Evolutionary conservation across 2,888 invertebrate genomes (phyloP).

Genomic region (Volucella zonaria): DNA sequence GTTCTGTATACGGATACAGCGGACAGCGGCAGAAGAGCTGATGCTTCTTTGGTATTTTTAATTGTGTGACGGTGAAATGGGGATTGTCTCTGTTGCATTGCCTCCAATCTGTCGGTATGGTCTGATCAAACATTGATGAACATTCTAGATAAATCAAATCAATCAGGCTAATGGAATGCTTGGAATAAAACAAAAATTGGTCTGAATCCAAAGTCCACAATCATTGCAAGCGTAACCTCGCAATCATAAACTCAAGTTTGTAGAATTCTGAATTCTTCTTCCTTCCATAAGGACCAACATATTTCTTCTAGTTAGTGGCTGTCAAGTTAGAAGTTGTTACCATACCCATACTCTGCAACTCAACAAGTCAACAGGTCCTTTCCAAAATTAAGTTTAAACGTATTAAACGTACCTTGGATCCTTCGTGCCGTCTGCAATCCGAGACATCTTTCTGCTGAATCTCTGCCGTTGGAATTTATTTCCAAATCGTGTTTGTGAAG

Average conservation of each 20-base stretch:
- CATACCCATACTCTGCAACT: too few relatives aligned
- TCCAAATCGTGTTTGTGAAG: neutral
- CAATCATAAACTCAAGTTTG: too few relatives aligned
- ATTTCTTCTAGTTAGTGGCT: too few relatives aligned
- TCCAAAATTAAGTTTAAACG: too few relatives aligned
- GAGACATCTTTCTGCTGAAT: slow-evolving; percentile 10
- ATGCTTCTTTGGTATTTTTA: slow-evolving; percentile 14
- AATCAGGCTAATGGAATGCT: too few relatives aligned
- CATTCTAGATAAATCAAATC: neutral
- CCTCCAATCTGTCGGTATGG: slow-evolving; percentile 56
- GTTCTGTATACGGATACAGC: neutral
- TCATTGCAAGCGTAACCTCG: too few relatives aligned
- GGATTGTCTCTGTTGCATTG: slow-evolving; percentile 20
- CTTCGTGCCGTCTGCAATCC: slow-evolving; percentile 7
- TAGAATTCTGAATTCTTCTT: too few relatives aligned
- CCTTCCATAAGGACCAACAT: too few relatives aligned
- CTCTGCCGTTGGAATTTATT: neutral
- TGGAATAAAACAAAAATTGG: too few relatives aligned
- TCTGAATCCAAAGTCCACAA: too few relatives aligned
- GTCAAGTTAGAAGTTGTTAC: too few relatives aligned
- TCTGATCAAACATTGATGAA: slow-evolving; percentile 52
- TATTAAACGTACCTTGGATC: neutral
- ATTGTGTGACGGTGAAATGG: neutral
- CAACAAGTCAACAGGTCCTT: too few relatives aligned
- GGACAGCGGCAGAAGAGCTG: neutral